Percentiles rank a stretch among this genome's conserved stretches.
Conservation (phyloP, 92 coral and sea anemone species). For the Zoanthus sansibaricus region DNA sequence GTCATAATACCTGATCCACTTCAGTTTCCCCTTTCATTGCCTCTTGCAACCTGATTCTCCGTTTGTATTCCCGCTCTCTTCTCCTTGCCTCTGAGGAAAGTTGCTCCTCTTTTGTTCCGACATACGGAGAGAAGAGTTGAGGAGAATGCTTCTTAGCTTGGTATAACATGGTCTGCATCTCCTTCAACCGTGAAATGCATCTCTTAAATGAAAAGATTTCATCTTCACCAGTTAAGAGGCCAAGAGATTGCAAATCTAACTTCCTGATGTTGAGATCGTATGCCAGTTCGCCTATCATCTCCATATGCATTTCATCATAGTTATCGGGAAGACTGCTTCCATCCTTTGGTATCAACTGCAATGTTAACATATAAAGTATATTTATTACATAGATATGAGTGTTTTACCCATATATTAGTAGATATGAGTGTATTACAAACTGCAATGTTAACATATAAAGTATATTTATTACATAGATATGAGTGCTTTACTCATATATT, state of each 20-base stretch:
- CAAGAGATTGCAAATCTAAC: conserved; percentile 73
- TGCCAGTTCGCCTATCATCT: conserved; percentile 90
- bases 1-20: conserved; percentile 26
- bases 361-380: not conserved
- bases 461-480: too few species aligned
- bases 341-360: conserved; percentile 76
- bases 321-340: conserved; percentile 36
- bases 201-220: conserved; percentile 87
- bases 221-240: conserved; percentile 85
- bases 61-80: conserved; percentile 71
- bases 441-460: too few species aligned
- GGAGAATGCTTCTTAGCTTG: conserved; percentile 67
- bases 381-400: too few species aligned
- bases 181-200: conserved; percentile 85
- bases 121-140: conserved; percentile 75
- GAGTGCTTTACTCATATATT: too few species aligned
- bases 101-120: conserved; percentile 73
- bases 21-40: conserved; percentile 41
- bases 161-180: conserved; percentile 80
- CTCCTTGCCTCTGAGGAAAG: conserved; percentile 68
- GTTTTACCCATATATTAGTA: too few species aligned
- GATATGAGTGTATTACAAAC: too few species aligned
- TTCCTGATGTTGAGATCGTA: conserved; percentile 78
- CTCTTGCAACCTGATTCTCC: conserved; percentile 61
- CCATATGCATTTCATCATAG: conserved; percentile 85